Base-by-base conservation (phyloP, 2,888 invertebrate genomes). In the Candidula unifasciata region DNA sequence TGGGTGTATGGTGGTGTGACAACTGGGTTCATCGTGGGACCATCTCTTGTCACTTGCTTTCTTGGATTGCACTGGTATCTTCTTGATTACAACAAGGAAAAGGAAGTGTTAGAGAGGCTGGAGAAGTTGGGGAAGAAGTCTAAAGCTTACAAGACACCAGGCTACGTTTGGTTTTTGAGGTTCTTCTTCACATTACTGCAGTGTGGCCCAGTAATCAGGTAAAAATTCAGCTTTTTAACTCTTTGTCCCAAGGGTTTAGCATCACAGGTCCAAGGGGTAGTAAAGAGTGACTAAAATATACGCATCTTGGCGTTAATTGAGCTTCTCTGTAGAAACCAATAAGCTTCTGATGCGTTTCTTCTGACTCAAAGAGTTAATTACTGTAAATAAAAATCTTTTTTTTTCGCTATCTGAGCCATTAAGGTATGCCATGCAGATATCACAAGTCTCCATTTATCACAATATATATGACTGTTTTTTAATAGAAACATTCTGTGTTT, bases 191-290 rank as follows among this genome's bases (percentile, higher is more conserved):
- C 91, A 5, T 76, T 90, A n/a, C 87, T 90, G 3, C 89, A 90
- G 85, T 85, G 90, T 87, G 91, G 91, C 73, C 91, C 91, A 79
- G 89, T 91, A 68, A 89, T 91, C 33, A 90, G 92, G 92, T 91
- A 89, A 77, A 13, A 18, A 52, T 3, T 13, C 33, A n/a, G n/a
- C 21, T n/a, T 44, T 35, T 21, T 44, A 37, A 33, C 6, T 44
- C 54, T n/a, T 33, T 18, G 44, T 21, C 10, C 10, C n/a, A 68
- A n/a, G n/a, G 68, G 10, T 68, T n/a, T n/a, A n/a, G n/a, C n/a
- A n/a, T n/a, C n/a, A n/a, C n/a, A n/a, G n/a, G n/a, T n/a, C n/a
- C n/a, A n/a, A n/a, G n/a, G n/a, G n/a, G n/a, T n/a, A n/a, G n/a
- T n/a, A n/a, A n/a, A n/a, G n/a, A n/a, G n/a, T 8, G 6, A 18